phyloP scores from a whole-genome alignment of 2,113 vertebrate genomes.

The Marcusenius ussheri region DNA sequence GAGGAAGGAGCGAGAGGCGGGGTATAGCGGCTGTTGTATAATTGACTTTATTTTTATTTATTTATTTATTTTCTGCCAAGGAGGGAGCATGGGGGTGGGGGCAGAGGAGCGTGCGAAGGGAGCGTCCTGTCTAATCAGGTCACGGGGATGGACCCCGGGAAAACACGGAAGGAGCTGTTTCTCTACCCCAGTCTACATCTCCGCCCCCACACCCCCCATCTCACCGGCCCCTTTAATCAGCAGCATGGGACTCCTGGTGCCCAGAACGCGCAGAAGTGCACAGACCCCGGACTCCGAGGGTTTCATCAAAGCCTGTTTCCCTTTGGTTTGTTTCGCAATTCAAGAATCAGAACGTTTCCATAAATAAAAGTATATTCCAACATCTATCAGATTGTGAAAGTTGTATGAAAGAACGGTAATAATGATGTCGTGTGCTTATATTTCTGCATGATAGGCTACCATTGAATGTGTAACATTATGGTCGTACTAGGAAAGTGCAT shows the following conservation, averaged over 20 bases:
- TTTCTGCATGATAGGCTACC: background rate
- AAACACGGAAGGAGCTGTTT: conserved; percentile 48
- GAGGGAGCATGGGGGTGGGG: background rate
- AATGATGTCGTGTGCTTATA: background rate
- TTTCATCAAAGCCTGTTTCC: background rate
- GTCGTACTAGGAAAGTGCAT: background rate
- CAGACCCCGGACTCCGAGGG: background rate
- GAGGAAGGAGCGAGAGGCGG: conserved; percentile 12
- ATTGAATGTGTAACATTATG: background rate
- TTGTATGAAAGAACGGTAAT: background rate
- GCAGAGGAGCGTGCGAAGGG: conserved; percentile 25
- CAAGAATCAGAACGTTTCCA: background rate
- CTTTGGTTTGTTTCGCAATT: background rate
- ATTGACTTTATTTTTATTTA: conserved; percentile 16
- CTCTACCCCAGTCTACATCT: conserved; percentile 36
- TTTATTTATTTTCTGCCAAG: background rate
- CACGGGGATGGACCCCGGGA: conserved; percentile 29
- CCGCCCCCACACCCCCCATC: background rate
- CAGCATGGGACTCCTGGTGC: conserved; percentile 29
- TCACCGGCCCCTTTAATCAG: conserved; percentile 23
- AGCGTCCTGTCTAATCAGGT: conserved; percentile 26
- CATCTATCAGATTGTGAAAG: background rate
- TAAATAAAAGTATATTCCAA: background rate
- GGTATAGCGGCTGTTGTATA: conserved; percentile 2
- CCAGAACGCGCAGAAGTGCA: background rate